phyloP scores from a whole-genome alignment of 2,113 vertebrate genomes.

The Ciconia maguari region DNA sequence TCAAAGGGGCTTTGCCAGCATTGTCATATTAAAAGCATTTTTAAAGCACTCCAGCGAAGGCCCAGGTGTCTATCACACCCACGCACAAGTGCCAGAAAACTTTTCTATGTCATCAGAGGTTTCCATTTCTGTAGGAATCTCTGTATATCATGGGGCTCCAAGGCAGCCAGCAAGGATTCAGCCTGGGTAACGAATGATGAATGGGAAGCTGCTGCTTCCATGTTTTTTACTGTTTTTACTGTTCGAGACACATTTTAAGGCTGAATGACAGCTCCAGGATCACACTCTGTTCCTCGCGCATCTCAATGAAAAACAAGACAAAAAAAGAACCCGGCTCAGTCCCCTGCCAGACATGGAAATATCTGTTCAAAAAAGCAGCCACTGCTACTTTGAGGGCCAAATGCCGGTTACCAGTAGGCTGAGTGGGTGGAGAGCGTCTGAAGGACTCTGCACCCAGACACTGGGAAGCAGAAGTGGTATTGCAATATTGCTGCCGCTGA shows the following conservation, averaged over 20 bases:
- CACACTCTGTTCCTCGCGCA: background rate
- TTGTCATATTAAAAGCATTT: background rate
- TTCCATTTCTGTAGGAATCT: slow-evolving; percentile 7
- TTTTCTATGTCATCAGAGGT: background rate
- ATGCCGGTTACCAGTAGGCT: background rate
- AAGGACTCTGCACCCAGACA: background rate
- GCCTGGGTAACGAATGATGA: slow-evolving; percentile 14
- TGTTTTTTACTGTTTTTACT: background rate
- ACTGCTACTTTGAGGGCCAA: background rate
- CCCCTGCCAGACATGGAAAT: background rate
- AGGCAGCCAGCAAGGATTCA: slow-evolving; percentile 16
- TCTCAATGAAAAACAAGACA: background rate
- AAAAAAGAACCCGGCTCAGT: background rate
- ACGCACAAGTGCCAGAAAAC: background rate
- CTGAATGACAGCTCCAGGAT: slow-evolving; percentile 7
- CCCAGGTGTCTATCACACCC: background rate
- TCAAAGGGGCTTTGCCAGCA: background rate
- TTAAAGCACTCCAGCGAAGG: background rate
- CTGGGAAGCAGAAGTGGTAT: background rate
- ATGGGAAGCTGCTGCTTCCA: slow-evolving; percentile 11
- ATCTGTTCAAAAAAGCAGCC: background rate
- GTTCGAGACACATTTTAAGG: background rate
- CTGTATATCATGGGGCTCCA: background rate
- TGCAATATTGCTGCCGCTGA: background rate
- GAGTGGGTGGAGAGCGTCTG: background rate